Evolutionary conservation across 1,140 invertebrate species (phyloP).

Genomic region (Drosophila tropicalis): DNA sequence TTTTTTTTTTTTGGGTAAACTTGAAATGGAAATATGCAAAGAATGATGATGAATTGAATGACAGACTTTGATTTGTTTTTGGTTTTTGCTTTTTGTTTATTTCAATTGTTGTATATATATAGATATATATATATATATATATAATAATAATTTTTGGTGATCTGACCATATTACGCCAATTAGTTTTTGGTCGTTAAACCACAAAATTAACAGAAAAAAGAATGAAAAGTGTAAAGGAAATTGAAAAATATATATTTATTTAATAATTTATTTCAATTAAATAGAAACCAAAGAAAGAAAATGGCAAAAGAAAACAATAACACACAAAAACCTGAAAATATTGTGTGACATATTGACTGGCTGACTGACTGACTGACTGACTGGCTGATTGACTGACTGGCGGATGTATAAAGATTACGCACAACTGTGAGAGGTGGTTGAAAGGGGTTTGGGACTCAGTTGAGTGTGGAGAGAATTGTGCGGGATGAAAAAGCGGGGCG

Average conservation of each 20-base stretch:
- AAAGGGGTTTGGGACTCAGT: not conserved
- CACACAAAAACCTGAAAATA: slow-evolving; percentile 55
- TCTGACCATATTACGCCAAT: slow-evolving; percentile 72
- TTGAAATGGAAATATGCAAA: slow-evolving; percentile 35
- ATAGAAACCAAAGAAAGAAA: too few species aligned
- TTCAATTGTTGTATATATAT: slow-evolving; percentile 24
- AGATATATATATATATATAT: not conserved
- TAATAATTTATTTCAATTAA: too few species aligned
- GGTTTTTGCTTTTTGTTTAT: slow-evolving; percentile 20
- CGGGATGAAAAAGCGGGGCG: not conserved
- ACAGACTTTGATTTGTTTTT: not conserved
- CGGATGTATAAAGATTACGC: slow-evolving; percentile 51
- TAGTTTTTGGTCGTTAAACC: slow-evolving; percentile 62
- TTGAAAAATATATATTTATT: slow-evolving; percentile 32
- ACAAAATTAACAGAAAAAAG: slow-evolving; percentile 35
- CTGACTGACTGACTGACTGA: slow-evolving; percentile 37
- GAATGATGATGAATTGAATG: slow-evolving; percentile 37
- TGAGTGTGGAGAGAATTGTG: slow-evolving; percentile 5
- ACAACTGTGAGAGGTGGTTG: slow-evolving; percentile 20
- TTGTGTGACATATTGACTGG: slow-evolving; percentile 51
- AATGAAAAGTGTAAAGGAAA: slow-evolving; percentile 25
- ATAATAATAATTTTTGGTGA: slow-evolving; percentile 58
- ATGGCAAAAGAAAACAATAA: slow-evolving; percentile 14
- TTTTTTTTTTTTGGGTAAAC: slow-evolving; percentile 35
- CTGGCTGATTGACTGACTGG: slow-evolving; percentile 42